A percentile compares a stretch with the other conserved stretches of the same genome.
phyloP scores from a whole-genome alignment of 2,113 vertebrate genomes.

The Campylomormyrus numenius region DNA sequence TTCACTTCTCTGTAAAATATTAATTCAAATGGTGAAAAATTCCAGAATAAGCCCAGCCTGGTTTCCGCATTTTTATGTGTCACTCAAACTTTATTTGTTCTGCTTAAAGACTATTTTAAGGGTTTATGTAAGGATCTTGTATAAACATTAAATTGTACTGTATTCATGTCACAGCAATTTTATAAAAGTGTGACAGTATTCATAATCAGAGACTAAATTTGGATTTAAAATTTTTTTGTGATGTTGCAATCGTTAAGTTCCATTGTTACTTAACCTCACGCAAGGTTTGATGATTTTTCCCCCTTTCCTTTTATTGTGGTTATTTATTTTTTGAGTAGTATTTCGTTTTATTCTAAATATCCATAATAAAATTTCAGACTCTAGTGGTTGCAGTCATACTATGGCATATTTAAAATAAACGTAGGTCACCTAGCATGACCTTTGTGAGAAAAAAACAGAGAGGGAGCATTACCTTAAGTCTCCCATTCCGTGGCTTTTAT shows the following conservation, averaged over 20 bases:
- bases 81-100: not conserved
- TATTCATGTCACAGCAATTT: not conserved
- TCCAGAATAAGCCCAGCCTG: not conserved
- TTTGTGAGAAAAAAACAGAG: conserved; percentile 20
- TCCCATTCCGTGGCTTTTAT: conserved; percentile 33
- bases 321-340: not conserved
- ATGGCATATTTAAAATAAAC: conserved; percentile 23
- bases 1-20: not conserved
- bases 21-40: not conserved
- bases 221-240: not conserved
- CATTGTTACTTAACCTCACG: not conserved
- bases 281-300: not conserved
- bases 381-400: conserved; percentile 20
- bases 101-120: not conserved
- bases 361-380: conserved; percentile 41
- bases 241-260: not conserved
- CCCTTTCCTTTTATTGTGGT: not conserved
- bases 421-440: conserved; percentile 31
- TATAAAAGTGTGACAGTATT: not conserved
- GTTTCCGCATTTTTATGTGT: not conserved
- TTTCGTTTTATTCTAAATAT: conserved; percentile 22
- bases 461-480: conserved; percentile 21
- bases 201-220: not conserved
- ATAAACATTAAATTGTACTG: not conserved
- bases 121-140: not conserved